Evolutionary conservation across 1,140 invertebrate species (phyloP), one percentile per base, ranked within the genome.

Genomic region (Drosophila orena): DNA sequence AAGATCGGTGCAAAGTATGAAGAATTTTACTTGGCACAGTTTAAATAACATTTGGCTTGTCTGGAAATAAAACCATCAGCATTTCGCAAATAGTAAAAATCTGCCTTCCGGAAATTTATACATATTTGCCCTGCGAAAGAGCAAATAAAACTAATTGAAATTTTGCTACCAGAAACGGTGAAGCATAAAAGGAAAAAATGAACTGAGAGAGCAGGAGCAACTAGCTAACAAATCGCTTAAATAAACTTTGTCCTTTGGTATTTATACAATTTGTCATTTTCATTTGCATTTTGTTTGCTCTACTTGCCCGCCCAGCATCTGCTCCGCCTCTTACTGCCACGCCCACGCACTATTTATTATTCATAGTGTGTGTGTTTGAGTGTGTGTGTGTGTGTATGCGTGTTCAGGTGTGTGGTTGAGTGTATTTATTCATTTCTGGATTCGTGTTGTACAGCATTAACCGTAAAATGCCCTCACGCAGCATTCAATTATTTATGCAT

Each of bases 181-280:
- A 3, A 50, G 15, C 40, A 38, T 22, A 15, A 53, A 30, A 4
- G n/a, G 2, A 44, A 0, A 47, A 6, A 35, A n/a, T 24, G 11
- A 20, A 15, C 43, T 20, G 8, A 49, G 43, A 22, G 38, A 38
- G 42, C 35, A 24, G 11, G 15, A 56, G 15, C 49, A 74, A 71
- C 54, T 62, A 81, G 70, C 78, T 66, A 86, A 81, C 78, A 86
- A 86, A 86, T 86, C 78, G 81, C 81, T 86, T 81, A 80, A 86
- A 86, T 86, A 86, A 86, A 86, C 78, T 86, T 86, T 86, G 78
- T 86, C 74, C 78, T 78, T 70, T 74, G 68, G 44, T 61, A 57
- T 66, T 64, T 62, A 66, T 59, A 81, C 81, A 81, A 88, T 86
- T 86, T 86, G 79, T 88, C 81, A 88, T 78, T 88, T 81, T 40